Base-by-base conservation (phyloP, 1,140 invertebrate genomes). In the Cyrtorhinus lividipennis region DNA sequence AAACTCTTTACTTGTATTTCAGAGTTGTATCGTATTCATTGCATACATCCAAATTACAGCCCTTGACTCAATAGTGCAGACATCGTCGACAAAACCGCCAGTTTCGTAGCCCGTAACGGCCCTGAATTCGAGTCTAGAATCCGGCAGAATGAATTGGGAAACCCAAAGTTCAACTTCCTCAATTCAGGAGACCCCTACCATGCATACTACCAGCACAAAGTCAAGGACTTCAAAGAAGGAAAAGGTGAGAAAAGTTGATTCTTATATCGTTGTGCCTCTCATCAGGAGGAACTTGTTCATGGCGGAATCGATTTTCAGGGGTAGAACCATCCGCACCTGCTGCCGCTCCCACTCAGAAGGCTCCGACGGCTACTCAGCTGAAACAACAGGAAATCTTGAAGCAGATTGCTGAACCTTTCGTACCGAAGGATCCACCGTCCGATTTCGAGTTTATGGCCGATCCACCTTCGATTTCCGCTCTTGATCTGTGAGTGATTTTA, bases 381-480 rank as follows among this genome's bases (percentile, higher is more conserved):
- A 85, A 90, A 44, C 88, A 92, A 67, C 88, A 91, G 71, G 92
- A 95, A 73, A 80, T 95, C 8, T 76, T 95, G 5, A 92, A 93
- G 72, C 86, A 92, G 69, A 86, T 90, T 15, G 76, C 75, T 0
- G 85, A 88, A 64, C 88, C 91, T 61, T 90, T 95, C 69, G 80
- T 95, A 18, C 94, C 94, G 0, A 94, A 92, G 72, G 94, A 98
- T 71, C 92, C 95, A 0, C 96, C 97, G 1, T 76, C 84, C 56
- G 93, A 98, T 68, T 98, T 91, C 79, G 96, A 99, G 77, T 99
- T 98, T 72, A 88, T 95, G 46, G 92, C 92, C 24, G 96, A 99
- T 77, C 95, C 96, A 3, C 94, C 95, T 0, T 98, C 95, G 0
- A 98, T 99, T 65, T 98, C 95, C n/a, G 94, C 95, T 22, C 79